Evolutionary conservation across 2,113 vertebrate genomes (phyloP).

Genomic region (Crotalus horridus): DNA sequence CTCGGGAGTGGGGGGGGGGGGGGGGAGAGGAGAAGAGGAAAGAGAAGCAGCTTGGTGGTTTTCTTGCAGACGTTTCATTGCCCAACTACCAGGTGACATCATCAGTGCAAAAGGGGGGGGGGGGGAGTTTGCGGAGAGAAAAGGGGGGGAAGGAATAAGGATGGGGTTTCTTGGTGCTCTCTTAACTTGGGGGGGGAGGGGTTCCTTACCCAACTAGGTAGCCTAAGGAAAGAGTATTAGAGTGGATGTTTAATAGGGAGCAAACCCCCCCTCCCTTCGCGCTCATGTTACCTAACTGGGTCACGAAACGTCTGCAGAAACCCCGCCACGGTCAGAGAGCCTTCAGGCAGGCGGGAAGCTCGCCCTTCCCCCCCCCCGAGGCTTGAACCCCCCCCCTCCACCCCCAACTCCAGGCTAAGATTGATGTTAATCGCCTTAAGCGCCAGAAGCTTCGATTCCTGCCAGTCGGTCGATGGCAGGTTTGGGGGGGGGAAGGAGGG

Average conservation of each 20-base stretch:
- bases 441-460: too few species aligned
- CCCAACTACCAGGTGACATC: background rate
- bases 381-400: too few species aligned
- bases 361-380: too few species aligned
- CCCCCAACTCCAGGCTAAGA: too few species aligned
- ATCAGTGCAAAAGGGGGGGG: too few species aligned
- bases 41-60: background rate
- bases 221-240: background rate
- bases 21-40: rapidly evolving
- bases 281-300: background rate
- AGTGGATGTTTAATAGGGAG: background rate
- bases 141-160: background rate
- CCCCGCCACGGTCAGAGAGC: too few species aligned
- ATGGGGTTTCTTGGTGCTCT: too few species aligned
- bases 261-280: background rate
- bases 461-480: background rate
- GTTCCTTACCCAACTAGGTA: background rate
- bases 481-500: background rate
- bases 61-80: background rate
- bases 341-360: too few species aligned
- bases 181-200: too few species aligned
- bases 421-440: too few species aligned
- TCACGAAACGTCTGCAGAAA: background rate
- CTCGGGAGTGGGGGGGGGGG: background rate
- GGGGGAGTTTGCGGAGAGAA: background rate